These are phyloP conservation scores for Arrhamphus sclerolepis DNA, from an alignment of 2,797 vertebrate species.

Conservation along the genomic window DNA sequence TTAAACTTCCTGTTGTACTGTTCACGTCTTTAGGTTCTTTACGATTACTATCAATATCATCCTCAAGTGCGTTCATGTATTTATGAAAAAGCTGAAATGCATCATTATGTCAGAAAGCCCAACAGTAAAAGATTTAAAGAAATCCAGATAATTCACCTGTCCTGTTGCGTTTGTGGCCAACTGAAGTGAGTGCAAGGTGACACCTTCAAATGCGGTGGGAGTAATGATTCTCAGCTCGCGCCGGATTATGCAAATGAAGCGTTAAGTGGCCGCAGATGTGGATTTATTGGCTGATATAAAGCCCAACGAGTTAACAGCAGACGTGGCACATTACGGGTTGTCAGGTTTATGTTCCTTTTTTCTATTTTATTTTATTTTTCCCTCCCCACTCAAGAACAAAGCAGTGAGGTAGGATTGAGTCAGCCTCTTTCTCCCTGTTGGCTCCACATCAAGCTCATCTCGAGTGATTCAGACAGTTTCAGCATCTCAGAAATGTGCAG, in stretches of 20 bases:
- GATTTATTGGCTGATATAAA: slow-evolving; percentile 45
- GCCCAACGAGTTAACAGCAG: slow-evolving; percentile 20
- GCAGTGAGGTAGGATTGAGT: slow-evolving; percentile 20
- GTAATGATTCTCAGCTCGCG: slow-evolving; percentile 32
- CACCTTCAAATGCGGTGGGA: slow-evolving; percentile 26
- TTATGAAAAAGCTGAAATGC: slow-evolving; percentile 28
- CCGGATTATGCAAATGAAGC: slow-evolving; percentile 33
- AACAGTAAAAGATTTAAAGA: slow-evolving; percentile 8
- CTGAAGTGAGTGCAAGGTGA: slow-evolving; percentile 27
- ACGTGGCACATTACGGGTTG: background rate
- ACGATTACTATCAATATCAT: slow-evolving; percentile 40
- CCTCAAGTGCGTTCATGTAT: slow-evolving; percentile 35
- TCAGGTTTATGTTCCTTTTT: background rate
- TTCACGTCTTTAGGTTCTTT: slow-evolving; percentile 32
- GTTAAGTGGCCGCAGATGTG: slow-evolving; percentile 35
- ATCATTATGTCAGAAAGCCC: slow-evolving; percentile 14
- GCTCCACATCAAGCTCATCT: slow-evolving; percentile 20
- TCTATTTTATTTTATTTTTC: background rate
- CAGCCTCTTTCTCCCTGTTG: background rate
- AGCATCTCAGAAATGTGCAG: slow-evolving; percentile 24
- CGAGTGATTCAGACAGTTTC: slow-evolving; percentile 33
- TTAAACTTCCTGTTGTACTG: slow-evolving; percentile 33
- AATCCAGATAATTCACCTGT: slow-evolving; percentile 2
- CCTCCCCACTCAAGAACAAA: slow-evolving; percentile 8
- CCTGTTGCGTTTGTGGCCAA: slow-evolving; percentile 8